Base-by-base conservation (phyloP, 2,888 invertebrate species). In the Camptogramma bilineatum region DNA sequence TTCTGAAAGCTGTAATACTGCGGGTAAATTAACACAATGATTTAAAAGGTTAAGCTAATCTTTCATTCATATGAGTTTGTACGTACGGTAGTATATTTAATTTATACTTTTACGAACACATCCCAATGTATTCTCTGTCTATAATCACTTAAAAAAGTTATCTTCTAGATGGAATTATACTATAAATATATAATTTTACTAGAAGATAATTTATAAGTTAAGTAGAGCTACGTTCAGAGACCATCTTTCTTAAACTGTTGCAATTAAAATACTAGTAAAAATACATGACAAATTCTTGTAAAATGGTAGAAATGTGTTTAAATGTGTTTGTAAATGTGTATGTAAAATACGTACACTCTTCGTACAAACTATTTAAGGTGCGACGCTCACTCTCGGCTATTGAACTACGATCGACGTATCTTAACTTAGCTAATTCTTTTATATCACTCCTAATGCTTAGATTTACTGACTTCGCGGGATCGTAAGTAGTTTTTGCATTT, bases 401-500 rank as follows among this genome's bases (percentile, higher is more conserved):
- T 47, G 17, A 39, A 39, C 47, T 47, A 5, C 17, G 47, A 21
- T 10, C 52, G 51, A 2, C 55, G 62, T 51, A 31, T 21, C 51
- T 58, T 48, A 31, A 21, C n/a, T 13, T 48, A 21, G n/a, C 8
- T 48, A 48, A n/a, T 19, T 50, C 48, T 50, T 44, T 60, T 7
- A 48, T 7, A 48, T 28, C 24, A 31, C 51, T 46, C 51, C 51
- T 31, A 51, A 44, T 19, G 44, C 46, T 56, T 52, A 52, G 28
- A 18, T 4, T n/a, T 9, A 10, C 71, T 71, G 80, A 62, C 77
- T 74, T 77, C 70, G 72, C 76, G 73, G 71, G 74, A 70, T 73
- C 68, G 70, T 65, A 55, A 44, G 69, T 64, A 70, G 69, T 72
- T 72, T 71, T 71, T 66, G 71, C 75, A 73, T 73, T 73, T 73